phyloP scores from a whole-genome alignment of 2,797 vertebrate species.

The Chiloscyllium punctatum region DNA sequence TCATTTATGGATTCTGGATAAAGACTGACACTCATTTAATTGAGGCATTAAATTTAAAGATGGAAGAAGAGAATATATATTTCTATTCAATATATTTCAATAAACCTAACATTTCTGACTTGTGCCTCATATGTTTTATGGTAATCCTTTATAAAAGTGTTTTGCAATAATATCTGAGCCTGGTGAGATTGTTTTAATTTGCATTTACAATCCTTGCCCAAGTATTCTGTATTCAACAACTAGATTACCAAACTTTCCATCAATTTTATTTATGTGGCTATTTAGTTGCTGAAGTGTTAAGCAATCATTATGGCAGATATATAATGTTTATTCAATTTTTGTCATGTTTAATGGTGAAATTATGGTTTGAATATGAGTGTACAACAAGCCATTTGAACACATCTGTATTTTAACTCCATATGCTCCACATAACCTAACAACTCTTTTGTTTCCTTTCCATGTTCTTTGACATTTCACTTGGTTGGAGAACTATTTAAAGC shows the following conservation, averaged over 20 bases:
- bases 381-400: not conserved
- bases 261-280: not conserved
- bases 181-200: not conserved
- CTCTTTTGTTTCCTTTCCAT: not conserved
- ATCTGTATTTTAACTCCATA: not conserved
- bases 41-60: not conserved
- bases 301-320: not conserved
- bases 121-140: not conserved
- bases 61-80: not conserved
- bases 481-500: not conserved
- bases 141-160: not conserved
- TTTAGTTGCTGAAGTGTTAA: not conserved
- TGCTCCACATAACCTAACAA: not conserved
- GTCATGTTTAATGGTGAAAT: not conserved
- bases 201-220: not conserved
- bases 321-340: not conserved
- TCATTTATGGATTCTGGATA: not conserved
- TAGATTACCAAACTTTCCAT: not conserved
- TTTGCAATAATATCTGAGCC: not conserved
- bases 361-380: not conserved
- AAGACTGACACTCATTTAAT: not conserved
- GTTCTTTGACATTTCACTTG: not conserved
- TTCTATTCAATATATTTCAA: not conserved
- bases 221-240: not conserved
- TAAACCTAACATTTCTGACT: not conserved